These are phyloP conservation scores for Altica lythri DNA, from an alignment of 2,888 invertebrate genomes.

Conservation along the genomic window DNA sequence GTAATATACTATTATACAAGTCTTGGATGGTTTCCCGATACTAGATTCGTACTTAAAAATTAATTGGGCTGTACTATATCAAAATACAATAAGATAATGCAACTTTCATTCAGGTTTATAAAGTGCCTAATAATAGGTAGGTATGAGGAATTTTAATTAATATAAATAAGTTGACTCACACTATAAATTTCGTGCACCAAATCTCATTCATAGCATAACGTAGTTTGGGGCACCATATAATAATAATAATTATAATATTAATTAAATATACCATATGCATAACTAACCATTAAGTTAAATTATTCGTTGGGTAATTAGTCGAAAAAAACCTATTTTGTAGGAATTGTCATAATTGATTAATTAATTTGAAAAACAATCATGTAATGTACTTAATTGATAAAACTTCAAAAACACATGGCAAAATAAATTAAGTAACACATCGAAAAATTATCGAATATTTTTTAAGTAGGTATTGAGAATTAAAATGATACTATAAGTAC, in stretches of 20 bases:
- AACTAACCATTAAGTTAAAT: constrained; percentile 4
- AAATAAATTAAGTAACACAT: no score
- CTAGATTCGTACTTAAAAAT: no score
- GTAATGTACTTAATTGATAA: no score
- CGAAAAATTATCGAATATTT: no score
- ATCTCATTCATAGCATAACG: constrained; percentile 29
- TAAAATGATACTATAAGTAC: no score
- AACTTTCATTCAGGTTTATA: constrained; percentile 1
- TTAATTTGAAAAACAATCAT: no score
- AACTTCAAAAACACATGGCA: no score
- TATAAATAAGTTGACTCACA: constrained; percentile 24
- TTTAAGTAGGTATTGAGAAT: no score
- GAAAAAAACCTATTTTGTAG: neutral
- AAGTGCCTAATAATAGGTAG: neutral
- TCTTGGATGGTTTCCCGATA: no score
- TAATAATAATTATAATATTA: neutral
- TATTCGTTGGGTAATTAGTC: neutral
- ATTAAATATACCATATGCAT: neutral
- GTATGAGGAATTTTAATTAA: constrained; percentile 23
- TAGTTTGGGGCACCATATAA: constrained; percentile 28
- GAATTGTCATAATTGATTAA: no score
- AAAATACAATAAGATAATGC: constrained; percentile 8
- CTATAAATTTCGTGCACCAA: constrained; percentile 22
- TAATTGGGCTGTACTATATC: no score
- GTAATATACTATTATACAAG: no score